Percentiles rank a stretch among this genome's conserved stretches.
Conservation (phyloP, 1,140 invertebrate species). For the Pseudobourletiella spinata region DNA sequence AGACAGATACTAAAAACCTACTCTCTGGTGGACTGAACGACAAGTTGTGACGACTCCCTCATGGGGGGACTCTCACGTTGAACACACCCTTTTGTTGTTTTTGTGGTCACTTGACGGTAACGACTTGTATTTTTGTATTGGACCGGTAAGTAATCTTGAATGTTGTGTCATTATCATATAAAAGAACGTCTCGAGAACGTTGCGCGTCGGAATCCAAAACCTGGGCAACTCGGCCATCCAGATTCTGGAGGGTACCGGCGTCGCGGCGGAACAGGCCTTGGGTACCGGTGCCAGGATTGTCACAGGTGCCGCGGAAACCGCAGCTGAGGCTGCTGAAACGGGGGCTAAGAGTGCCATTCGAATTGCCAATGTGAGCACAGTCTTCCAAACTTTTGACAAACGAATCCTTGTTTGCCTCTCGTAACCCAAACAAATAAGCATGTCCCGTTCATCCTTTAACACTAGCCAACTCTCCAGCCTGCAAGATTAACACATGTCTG, state of each 20-base stretch:
- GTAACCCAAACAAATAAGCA: too few species aligned
- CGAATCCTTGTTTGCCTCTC: too few species aligned
- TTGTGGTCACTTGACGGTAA: background rate
- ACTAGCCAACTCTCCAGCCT: too few species aligned
- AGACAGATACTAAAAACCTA: background rate
- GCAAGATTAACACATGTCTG: too few species aligned
- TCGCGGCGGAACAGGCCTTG: conserved; percentile 34
- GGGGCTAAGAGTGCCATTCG: conserved; percentile 32
- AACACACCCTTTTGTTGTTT: background rate
- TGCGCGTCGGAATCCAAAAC: conserved; percentile 32
- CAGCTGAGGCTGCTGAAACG: conserved; percentile 34
- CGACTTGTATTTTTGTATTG: background rate
- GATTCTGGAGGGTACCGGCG: conserved; percentile 33
- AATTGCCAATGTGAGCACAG: conserved; percentile 37
- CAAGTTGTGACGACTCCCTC: too few species aligned
- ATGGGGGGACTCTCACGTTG: background rate
- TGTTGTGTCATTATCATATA: conserved; percentile 2
- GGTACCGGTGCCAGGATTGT: conserved; percentile 35
- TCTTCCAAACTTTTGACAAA: too few species aligned
- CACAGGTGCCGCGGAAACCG: conserved; percentile 34
- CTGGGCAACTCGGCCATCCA: conserved; percentile 35
- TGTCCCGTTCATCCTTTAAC: too few species aligned
- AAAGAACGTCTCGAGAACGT: conserved; percentile 32
- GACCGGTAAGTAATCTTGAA: conserved; percentile 20
- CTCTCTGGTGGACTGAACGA: background rate